A percentile compares a stretch with the other conserved stretches of the same genome.
These are phyloP conservation scores for Dendrolimus punctatus DNA, from an alignment of 1,140 invertebrate species.

Conservation along the genomic window DNA sequence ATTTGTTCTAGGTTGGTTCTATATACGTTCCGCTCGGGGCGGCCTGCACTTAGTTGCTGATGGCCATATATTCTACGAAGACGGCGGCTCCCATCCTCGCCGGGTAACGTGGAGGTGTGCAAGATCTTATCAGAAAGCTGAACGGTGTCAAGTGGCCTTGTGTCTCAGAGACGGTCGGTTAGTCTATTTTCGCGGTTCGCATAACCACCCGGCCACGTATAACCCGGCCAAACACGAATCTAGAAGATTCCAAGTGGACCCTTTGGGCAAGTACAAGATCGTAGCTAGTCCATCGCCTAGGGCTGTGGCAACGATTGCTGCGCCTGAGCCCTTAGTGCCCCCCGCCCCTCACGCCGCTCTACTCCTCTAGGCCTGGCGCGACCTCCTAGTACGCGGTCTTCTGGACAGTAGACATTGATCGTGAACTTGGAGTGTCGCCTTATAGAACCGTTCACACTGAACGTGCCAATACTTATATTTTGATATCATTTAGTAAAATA, in stretches of 20 bases:
- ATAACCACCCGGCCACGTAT: constrained; percentile 65
- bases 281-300: constrained; percentile 38
- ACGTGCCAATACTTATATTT: neutral
- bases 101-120: constrained; percentile 67
- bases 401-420: constrained; percentile 49
- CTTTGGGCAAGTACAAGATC: constrained; percentile 69
- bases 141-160: constrained; percentile 63
- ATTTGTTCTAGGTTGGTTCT: constrained; percentile 66
- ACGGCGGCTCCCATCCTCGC: constrained; percentile 61
- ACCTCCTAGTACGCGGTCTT: constrained; percentile 63
- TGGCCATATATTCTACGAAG: constrained; percentile 68
- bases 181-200: constrained; percentile 60
- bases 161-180: constrained; percentile 60
- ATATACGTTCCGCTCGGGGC: constrained; percentile 63
- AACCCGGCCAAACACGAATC: constrained; percentile 64
- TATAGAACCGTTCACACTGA: neutral
- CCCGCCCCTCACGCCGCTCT: constrained; percentile 48
- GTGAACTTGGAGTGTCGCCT: constrained; percentile 48
- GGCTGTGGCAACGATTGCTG: constrained; percentile 17
- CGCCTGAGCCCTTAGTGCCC: constrained; percentile 24
- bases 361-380: constrained; percentile 65
- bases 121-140: constrained; percentile 64
- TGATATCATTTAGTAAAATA: neutral
- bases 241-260: constrained; percentile 62
- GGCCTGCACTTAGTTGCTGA: constrained; percentile 62